phyloP scores from a whole-genome alignment of 2,113 vertebrate species.

The Ovibos moschatus region DNA sequence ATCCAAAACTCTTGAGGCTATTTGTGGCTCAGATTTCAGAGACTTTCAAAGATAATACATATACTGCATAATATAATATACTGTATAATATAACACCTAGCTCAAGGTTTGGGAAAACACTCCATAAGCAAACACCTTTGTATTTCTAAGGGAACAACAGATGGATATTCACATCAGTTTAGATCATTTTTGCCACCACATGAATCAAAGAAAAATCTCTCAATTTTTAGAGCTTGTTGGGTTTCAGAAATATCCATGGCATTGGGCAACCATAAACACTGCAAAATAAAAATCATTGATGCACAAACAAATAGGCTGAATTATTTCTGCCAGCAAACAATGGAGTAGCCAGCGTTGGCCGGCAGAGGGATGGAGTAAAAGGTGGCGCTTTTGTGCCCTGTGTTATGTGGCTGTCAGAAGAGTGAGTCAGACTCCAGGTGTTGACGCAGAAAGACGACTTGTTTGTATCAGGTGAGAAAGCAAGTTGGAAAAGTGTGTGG shows the following conservation, averaged over 20 bases:
- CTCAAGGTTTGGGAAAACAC: neutral
- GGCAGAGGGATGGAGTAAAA: neutral
- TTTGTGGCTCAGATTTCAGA: neutral
- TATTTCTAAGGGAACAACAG: neutral
- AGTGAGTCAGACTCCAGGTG: neutral
- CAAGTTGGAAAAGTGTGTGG: neutral
- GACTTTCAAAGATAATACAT: neutral
- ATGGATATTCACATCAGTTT: neutral
- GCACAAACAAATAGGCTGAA: neutral
- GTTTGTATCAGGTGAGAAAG: neutral
- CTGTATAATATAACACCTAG: neutral
- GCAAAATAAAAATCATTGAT: neutral
- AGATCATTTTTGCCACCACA: neutral
- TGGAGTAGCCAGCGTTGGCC: neutral
- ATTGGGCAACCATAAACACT: neutral
- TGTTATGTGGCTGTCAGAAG: neutral
- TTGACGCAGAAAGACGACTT: neutral
- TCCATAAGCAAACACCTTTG: neutral
- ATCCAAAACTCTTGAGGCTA: neutral
- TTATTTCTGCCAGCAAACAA: neutral
- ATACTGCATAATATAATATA: neutral
- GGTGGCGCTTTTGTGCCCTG: neutral
- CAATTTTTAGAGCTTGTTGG: neutral
- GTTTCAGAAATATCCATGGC: conserved; percentile 27
- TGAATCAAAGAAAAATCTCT: neutral